Evolutionary conservation across 2,113 vertebrate species (phyloP).

Genomic region (Cricetomys ansorgei): DNA sequence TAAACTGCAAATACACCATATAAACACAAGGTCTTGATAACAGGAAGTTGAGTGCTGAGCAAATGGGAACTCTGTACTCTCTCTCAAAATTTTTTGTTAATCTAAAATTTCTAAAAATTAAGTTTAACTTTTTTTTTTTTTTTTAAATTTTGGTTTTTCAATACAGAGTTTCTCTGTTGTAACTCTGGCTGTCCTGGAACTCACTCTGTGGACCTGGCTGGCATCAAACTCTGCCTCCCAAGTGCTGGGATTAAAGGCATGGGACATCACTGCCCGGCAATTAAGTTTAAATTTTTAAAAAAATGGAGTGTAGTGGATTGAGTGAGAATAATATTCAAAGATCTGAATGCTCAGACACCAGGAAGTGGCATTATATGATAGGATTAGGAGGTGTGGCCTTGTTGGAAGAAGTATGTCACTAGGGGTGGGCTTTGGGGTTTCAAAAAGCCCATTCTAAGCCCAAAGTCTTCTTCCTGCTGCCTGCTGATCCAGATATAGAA

Average conservation of each 20-base stretch:
- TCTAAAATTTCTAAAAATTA: conserved; percentile 27
- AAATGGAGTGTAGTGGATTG: background rate
- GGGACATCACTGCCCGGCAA: too few species aligned
- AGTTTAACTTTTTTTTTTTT: conserved; percentile 5
- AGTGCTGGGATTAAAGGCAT: too few species aligned
- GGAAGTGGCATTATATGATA: background rate
- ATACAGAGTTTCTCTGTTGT: too few species aligned
- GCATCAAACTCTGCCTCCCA: too few species aligned
- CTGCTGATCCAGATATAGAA: background rate
- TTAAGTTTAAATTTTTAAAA: too few species aligned
- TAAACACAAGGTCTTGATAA: background rate
- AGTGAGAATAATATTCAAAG: background rate
- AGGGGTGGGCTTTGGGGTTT: background rate
- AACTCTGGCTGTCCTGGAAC: too few species aligned
- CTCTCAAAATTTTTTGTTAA: background rate
- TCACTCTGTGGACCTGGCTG: too few species aligned
- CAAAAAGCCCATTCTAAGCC: background rate
- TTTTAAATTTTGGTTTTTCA: too few species aligned
- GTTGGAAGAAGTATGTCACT: background rate
- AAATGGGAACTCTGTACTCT: background rate
- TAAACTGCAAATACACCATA: background rate
- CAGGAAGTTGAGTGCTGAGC: background rate
- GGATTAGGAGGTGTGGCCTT: background rate
- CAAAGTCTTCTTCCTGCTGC: background rate
- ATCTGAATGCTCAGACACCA: background rate